These are phyloP conservation scores for Heteromyza rotundicornis DNA, from an alignment of 2,888 invertebrate species.

Conservation along the genomic window DNA sequence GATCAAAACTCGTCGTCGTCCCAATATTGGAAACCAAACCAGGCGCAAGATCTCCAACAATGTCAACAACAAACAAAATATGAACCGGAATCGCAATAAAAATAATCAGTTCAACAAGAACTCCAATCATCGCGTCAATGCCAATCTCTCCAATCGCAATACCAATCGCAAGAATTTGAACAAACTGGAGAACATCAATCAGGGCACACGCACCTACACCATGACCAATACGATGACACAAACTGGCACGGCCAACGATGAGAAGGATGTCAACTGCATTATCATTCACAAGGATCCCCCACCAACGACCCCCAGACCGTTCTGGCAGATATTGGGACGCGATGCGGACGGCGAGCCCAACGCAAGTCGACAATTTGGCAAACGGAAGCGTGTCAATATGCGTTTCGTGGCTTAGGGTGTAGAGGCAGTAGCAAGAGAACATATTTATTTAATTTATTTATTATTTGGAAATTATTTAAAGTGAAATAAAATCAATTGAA, in stretches of 20 bases:
- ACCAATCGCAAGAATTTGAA: slow-evolving; percentile 20
- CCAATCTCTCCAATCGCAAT: background rate
- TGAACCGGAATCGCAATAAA: background rate
- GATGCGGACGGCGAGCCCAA: slow-evolving; percentile 28
- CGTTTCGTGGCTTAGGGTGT: slow-evolving; percentile 40
- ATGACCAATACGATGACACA: slow-evolving; percentile 23
- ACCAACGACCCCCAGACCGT: slow-evolving; percentile 44
- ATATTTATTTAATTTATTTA: slow-evolving; percentile 14
- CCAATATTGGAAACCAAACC: no score
- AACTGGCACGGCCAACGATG: slow-evolving; percentile 15
- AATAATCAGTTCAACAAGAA: background rate
- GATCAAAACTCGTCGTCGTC: no score
- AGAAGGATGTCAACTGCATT: slow-evolving; percentile 44
- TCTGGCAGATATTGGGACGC: slow-evolving; percentile 53
- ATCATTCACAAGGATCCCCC: slow-evolving; percentile 47
- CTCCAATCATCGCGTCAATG: background rate
- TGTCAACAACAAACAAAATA: background rate
- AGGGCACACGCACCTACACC: slow-evolving; percentile 19
- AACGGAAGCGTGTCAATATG: slow-evolving; percentile 47
- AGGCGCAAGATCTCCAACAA: no score
- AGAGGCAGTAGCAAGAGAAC: background rate
- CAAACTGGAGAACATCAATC: slow-evolving; percentile 5
- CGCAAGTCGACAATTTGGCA: slow-evolving; percentile 38
- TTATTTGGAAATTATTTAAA: slow-evolving; percentile 16
- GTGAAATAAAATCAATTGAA: background rate